These are phyloP conservation scores for Octodon degus DNA, from an alignment of 2,113 vertebrate genomes.

Conservation along the genomic window DNA sequence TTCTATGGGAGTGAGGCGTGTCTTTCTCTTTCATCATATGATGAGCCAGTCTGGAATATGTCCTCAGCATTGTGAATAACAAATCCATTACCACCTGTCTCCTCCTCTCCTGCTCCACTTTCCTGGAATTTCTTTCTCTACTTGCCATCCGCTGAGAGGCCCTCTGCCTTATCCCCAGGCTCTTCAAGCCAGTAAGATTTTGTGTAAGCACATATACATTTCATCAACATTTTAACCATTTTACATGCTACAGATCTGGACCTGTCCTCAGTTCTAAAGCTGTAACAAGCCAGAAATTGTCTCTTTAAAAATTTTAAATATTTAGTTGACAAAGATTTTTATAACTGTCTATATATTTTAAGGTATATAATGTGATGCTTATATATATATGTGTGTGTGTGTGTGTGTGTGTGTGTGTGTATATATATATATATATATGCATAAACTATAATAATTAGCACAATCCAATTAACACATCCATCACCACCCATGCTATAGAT, in stretches of 20 bases:
- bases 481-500: too few relatives aligned
- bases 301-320: neutral
- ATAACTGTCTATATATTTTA: neutral
- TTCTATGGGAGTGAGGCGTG: neutral
- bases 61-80: neutral
- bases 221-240: neutral
- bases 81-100: neutral
- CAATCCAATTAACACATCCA: neutral
- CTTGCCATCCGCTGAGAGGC: neutral
- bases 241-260: neutral
- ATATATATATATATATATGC: neutral
- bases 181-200: neutral
- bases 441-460: neutral
- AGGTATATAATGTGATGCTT: neutral
- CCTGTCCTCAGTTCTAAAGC: neutral
- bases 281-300: neutral
- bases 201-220: neutral
- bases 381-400: neutral
- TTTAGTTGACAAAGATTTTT: neutral
- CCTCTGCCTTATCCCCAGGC: neutral
- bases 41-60: neutral
- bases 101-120: neutral
- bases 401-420: too few relatives aligned
- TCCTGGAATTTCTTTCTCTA: conserved; percentile 4
- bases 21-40: conserved; percentile 1